Conservation (phyloP, 2,797 vertebrate species). For the Balearica regulorum region DNA sequence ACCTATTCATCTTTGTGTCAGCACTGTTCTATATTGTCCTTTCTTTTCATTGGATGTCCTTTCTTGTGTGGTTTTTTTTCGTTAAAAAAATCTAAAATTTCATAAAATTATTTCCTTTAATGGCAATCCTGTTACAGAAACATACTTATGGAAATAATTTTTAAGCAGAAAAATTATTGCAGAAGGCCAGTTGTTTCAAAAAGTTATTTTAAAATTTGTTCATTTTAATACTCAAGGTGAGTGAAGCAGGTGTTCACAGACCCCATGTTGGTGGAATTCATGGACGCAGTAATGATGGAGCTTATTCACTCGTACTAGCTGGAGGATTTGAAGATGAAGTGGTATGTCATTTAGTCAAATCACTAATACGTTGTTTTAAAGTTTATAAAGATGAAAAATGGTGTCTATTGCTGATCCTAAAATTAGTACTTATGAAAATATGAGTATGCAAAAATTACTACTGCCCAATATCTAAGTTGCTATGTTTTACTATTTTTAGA, state of each 20-base stretch:
- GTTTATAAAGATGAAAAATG: not conserved
- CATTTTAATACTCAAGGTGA: constrained; percentile 75
- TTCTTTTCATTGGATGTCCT: not conserved
- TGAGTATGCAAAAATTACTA: not conserved
- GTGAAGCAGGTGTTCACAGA: constrained; percentile 92
- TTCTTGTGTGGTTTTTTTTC: not conserved
- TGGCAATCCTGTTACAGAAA: not conserved
- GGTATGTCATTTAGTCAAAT: constrained; percentile 72
- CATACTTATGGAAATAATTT: not conserved
- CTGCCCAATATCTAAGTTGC: not conserved
- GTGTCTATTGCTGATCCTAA: not conserved
- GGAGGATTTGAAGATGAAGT: constrained; percentile 97
- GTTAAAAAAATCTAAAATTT: not conserved
- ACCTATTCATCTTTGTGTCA: not conserved
- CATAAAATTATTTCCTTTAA: not conserved
- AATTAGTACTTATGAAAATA: not conserved
- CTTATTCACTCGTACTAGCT: constrained; percentile 92
- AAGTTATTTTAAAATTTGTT: not conserved
- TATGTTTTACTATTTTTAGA: not conserved
- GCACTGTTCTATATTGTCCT: not conserved
- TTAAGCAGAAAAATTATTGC: not conserved
- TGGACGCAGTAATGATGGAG: constrained; percentile 92
- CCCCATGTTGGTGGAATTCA: constrained; percentile 94
- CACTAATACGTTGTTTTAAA: not conserved
- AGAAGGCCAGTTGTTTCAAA: not conserved